Conservation (phyloP, 1,140 invertebrate genomes). For the Coenobita brevimanus region DNA sequence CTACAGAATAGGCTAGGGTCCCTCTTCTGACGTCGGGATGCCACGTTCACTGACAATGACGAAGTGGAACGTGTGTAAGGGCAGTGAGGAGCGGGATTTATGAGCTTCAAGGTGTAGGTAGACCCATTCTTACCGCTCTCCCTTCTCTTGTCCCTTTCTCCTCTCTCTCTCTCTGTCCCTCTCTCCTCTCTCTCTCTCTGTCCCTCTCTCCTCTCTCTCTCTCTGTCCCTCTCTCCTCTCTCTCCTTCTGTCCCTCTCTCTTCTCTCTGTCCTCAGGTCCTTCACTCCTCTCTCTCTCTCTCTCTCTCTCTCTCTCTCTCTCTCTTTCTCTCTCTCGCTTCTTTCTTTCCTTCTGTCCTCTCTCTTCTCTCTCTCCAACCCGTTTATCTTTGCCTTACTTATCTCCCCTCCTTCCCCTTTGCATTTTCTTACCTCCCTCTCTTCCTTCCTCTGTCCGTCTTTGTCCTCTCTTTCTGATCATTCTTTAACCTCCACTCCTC, state of each 20-base stretch:
- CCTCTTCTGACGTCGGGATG: conserved; percentile 40
- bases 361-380: too few relatives aligned
- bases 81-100: conserved; percentile 53
- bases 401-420: too few relatives aligned
- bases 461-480: too few relatives aligned
- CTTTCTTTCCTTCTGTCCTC: too few relatives aligned
- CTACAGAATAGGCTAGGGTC: conserved; percentile 46
- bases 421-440: too few relatives aligned
- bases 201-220: conserved; percentile 8
- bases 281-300: too few relatives aligned
- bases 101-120: conserved; percentile 28
- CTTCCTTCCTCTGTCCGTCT: too few relatives aligned
- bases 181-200: not conserved
- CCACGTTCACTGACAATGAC: conserved; percentile 44
- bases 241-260: not conserved
- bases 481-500: too few relatives aligned
- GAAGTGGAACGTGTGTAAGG: conserved; percentile 55
- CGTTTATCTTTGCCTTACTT: too few relatives aligned
- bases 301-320: too few relatives aligned
- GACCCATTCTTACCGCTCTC: conserved; percentile 8
- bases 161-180: not conserved
- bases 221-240: not conserved
- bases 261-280: not conserved
- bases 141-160: not conserved
- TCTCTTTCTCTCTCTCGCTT: too few relatives aligned